phyloP scores from a whole-genome alignment of 2,113 vertebrate species.

The Oncorhynchus masou region DNA sequence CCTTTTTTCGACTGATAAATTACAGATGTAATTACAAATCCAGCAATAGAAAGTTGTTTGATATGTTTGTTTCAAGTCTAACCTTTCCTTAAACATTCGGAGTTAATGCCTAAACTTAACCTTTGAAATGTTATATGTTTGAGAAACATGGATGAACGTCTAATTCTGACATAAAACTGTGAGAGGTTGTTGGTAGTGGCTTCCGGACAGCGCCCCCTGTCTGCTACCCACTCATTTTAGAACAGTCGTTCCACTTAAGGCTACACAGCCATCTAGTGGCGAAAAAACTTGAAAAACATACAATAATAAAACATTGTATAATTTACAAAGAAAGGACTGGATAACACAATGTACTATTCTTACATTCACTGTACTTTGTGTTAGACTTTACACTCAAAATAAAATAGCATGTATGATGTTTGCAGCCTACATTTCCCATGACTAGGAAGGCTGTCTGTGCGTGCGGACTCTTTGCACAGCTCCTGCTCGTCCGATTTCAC shows the following conservation, averaged over 20 bases:
- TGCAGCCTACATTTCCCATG: background rate
- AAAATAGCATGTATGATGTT: background rate
- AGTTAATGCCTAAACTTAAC: no score
- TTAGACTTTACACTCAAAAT: background rate
- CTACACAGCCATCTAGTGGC: background rate
- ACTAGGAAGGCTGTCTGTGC: background rate
- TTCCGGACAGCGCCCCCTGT: no score
- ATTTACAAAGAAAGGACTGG: background rate
- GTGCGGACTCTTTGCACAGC: background rate
- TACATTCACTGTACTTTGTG: background rate
- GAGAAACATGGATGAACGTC: background rate
- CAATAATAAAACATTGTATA: background rate
- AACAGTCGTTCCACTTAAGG: background rate
- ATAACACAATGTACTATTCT: background rate
- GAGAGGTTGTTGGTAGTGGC: no score
- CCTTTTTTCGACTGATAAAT: no score
- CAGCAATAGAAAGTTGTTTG: no score
- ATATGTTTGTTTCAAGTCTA: no score
- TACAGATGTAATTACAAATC: no score
- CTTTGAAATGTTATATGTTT: background rate
- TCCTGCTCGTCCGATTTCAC: background rate
- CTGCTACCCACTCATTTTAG: background rate
- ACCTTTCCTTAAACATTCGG: no score
- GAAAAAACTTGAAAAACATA: background rate
- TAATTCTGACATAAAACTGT: background rate